Conservation (phyloP, 2,797 vertebrate species). For the Chaetophractus vellerosus region DNA sequence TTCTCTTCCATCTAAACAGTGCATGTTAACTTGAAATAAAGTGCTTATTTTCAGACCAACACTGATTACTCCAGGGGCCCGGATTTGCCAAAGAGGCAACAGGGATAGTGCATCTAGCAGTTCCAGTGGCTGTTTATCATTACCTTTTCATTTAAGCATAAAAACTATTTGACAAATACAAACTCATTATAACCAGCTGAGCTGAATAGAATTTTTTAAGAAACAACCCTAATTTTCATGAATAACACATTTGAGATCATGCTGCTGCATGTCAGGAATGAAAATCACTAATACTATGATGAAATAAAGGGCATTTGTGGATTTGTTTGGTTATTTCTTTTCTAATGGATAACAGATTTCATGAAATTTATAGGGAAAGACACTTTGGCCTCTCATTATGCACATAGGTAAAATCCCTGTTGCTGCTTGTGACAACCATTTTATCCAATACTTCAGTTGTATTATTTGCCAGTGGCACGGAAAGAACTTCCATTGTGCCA, state of each 20-base stretch:
- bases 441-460: conserved; percentile 23
- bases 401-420: neutral
- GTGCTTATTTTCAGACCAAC: conserved; percentile 77
- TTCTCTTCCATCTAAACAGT: conserved; percentile 69
- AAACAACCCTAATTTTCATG: conserved; percentile 78
- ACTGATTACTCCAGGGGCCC: conserved; percentile 71
- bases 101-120: conserved; percentile 38
- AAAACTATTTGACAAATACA: conserved; percentile 85
- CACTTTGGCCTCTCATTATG: conserved; percentile 37
- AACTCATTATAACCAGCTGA: conserved; percentile 82
- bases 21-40: conserved; percentile 78
- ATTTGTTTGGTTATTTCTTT: conserved; percentile 68
- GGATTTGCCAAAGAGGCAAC: conserved; percentile 62
- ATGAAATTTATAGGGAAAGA: conserved; percentile 74
- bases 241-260: conserved; percentile 78
- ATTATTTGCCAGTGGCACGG: conserved; percentile 23
- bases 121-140: conserved; percentile 81
- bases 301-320: conserved; percentile 74
- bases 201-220: conserved; percentile 70
- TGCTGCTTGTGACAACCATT: conserved; percentile 7
- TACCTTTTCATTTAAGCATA: conserved; percentile 85
- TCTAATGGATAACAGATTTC: conserved; percentile 52
- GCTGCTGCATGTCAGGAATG: conserved; percentile 75
- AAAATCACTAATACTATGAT: conserved; percentile 75
- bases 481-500: neutral